Evolutionary conservation across 2,888 invertebrate species (phyloP).

Genomic region (Polietes domitor): DNA sequence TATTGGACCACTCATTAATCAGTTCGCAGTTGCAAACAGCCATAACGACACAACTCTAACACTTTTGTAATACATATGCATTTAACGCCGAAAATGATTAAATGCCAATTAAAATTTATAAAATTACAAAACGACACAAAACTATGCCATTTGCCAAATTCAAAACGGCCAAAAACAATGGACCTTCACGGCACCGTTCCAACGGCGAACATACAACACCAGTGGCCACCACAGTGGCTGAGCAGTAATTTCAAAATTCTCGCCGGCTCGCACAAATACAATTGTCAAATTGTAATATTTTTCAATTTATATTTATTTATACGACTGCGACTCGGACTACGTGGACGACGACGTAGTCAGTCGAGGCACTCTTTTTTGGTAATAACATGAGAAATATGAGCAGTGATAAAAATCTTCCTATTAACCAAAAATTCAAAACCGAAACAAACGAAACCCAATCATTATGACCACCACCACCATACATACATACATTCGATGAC

Average conservation of each 20-base stretch:
- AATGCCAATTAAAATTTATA: conserved; percentile 65
- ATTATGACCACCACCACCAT: neutral
- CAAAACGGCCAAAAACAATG: neutral
- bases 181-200: conserved; percentile 4
- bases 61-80: conserved; percentile 30
- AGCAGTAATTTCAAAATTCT: conserved; percentile 26
- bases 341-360: neutral
- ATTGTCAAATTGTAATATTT: conserved; percentile 40
- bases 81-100: conserved; percentile 35
- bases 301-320: conserved; percentile 32
- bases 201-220: neutral
- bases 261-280: conserved; percentile 6
- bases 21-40: conserved; percentile 7
- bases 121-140: conserved; percentile 34
- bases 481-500: too few species aligned
- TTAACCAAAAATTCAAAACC: conserved; percentile 47
- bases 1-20: conserved; percentile 15
- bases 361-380: conserved; percentile 31
- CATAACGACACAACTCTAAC: conserved; percentile 26
- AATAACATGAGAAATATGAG: conserved; percentile 67
- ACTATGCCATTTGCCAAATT: conserved; percentile 22
- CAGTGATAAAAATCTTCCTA: conserved; percentile 68
- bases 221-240: too few species aligned
- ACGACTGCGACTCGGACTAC: neutral
- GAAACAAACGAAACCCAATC: neutral